Evolutionary conservation across 2,113 vertebrate genomes (phyloP), one percentile per base, ranked within the genome.

Genomic region (Silurus glanis): DNA sequence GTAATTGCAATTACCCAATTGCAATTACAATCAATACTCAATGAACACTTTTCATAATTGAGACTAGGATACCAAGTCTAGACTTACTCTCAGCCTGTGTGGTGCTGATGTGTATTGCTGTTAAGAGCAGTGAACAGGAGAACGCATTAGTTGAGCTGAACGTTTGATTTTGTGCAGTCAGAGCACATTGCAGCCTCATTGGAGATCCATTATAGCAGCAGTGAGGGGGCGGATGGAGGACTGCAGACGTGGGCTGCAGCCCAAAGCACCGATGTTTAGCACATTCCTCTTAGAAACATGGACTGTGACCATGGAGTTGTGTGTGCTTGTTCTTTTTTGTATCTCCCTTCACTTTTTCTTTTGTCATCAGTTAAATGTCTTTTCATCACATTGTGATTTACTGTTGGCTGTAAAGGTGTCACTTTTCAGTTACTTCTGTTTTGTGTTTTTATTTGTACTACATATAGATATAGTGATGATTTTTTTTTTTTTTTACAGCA

Each of bases 151-250:
- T 88, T 92, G 81, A 89, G 90, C 91, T 89, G 90, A 91, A 80
- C 83, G 45, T 84, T 86, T 58, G 83, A 83, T 86, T 89, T 87
- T 89, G 80, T 82, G 91, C 80, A 55, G 85, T 90, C 85, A 89
- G 91, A 94, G 88, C 90, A 92, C 91, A 92, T 94, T 94, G 92
- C 89, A 90, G 90, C 92, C 90, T 93, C 93, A 93, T 93, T 93
- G 91, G 90, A 93, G 91, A 84, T 86, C 90, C 87, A 92, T 94
- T 92, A 93, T 85, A 83, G 89, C 90, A 83, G 87, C 66, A 45
- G 78, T 5, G 89, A 87, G 71, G 81, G 88, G 91, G 76, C 80
- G 87, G 90, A 94, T 91, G 86, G 91, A 90, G 87, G 87, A 79
- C 81, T 90, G 91, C 89, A 85, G 87, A 91, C 23, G 75, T 69